Evolutionary conservation across 2,797 vertebrate species (phyloP).

Genomic region (Eulemur rubriventer): DNA sequence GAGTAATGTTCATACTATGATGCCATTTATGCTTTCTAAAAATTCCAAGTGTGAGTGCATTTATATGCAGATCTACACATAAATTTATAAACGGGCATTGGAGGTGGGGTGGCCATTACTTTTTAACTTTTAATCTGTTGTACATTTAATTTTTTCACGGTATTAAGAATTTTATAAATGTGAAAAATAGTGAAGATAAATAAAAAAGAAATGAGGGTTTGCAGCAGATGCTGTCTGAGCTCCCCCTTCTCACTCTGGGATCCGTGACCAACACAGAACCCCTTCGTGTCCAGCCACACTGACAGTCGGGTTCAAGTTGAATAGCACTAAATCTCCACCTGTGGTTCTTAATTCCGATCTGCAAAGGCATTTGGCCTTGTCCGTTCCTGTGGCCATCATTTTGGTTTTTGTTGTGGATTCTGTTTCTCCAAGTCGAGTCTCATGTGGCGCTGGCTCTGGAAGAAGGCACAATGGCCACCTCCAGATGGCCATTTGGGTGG

Average conservation of each 20-base stretch:
- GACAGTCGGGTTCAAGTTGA: not conserved
- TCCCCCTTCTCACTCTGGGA: not conserved
- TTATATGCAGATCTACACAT: not conserved
- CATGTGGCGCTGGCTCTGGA: not conserved
- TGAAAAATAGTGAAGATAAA: not conserved
- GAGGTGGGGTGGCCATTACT: not conserved
- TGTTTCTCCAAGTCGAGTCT: not conserved
- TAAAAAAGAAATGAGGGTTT: not conserved
- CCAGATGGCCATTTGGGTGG: not conserved
- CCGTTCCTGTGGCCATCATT: not conserved
- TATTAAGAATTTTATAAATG: not conserved
- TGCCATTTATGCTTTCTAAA: not conserved
- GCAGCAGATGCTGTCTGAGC: not conserved
- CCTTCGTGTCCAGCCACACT: accelerated
- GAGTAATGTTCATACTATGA: not conserved
- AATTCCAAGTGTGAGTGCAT: not conserved
- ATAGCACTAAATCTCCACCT: not conserved
- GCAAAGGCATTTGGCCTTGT: not conserved
- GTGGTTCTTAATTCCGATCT: not conserved
- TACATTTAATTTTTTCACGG: not conserved
- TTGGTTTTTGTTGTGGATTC: not conserved
- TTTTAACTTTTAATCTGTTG: conserved; percentile 15
- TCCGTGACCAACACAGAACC: not conserved
- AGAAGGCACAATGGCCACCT: not conserved
- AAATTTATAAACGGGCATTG: not conserved